Conservation (phyloP, 2,113 vertebrate genomes). For the Galbula dea region DNA sequence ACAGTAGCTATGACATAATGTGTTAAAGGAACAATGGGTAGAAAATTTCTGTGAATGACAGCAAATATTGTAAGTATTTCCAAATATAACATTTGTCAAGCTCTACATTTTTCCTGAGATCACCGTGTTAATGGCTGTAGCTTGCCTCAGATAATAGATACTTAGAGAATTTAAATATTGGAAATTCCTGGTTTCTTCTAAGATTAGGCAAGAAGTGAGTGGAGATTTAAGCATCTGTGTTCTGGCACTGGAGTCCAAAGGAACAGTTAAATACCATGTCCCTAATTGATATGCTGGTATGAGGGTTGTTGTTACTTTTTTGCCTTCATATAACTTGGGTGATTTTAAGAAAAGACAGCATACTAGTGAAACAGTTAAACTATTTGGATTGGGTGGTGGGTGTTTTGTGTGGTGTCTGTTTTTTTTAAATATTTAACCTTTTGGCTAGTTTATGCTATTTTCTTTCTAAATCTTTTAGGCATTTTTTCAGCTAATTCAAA, state of each 20-base stretch:
- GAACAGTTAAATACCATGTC: neutral
- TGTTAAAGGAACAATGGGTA: neutral
- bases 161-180: neutral
- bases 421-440: neutral
- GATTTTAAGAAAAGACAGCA: neutral
- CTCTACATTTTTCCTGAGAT: neutral
- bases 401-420: too few relatives aligned
- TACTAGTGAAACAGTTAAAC: neutral
- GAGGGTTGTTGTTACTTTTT: neutral
- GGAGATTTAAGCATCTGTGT: neutral
- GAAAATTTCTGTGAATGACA: neutral
- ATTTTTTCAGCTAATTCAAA: neutral
- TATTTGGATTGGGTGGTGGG: too few relatives aligned
- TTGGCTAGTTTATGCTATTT: neutral
- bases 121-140: neutral
- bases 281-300: neutral
- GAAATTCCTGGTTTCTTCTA: neutral
- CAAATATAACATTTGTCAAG: neutral
- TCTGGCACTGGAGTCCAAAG: neutral
- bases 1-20: accelerated
- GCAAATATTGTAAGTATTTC: neutral
- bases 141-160: neutral
- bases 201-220: neutral
- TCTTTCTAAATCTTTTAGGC: neutral
- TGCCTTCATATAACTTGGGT: neutral